Base-by-base conservation (phyloP, 1,140 invertebrate genomes). In the Sesamia nonagrioides region DNA sequence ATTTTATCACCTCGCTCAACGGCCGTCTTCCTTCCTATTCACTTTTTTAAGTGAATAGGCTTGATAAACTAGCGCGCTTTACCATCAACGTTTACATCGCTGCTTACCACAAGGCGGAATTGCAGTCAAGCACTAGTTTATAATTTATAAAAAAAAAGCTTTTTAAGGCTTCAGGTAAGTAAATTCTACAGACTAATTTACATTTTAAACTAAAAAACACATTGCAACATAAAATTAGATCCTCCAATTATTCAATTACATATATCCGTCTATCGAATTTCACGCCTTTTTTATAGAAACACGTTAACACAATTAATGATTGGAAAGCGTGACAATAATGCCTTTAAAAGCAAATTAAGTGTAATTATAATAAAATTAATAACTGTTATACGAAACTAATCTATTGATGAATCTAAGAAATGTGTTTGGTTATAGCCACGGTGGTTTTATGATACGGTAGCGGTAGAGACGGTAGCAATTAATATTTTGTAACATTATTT, bases 331-430 rank as follows among this genome's bases (percentile, higher is more conserved):
- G 9, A 42, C 45, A 42, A 42, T 54, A 73, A 27, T 40, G 35
- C 54, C 27, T 45, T 52, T 60, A 58, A 72, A 58, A 42, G 13
- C 37, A 21, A 58, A 58, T 73, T 58, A 40, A 27, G 18, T 5
- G 5, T 60, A 73, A 73, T 73, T 45, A 58, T 27, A 52, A 54
- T n/a, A 35, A 42, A 58, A 73, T 73, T 73, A 73, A 73, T 73
- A 73, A 60, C 37, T 27, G 54, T 73, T 56, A 72, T 40, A 72
- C n/a, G 17, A 73, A 42, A 42, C 71, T 68, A 68, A 68, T 68
- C 63, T 68, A 68, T 48, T 48, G 63, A 68, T 68, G 27, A 42
- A 68, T 68, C 63, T 68, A 27, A 40, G 37, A 27, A 50, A 50
- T 48, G 63, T 68, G 63, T 68, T 73, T 58, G 54, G 48, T 54